phyloP scores from a whole-genome alignment of 2,888 invertebrate genomes.

The Eristalis tenax region DNA sequence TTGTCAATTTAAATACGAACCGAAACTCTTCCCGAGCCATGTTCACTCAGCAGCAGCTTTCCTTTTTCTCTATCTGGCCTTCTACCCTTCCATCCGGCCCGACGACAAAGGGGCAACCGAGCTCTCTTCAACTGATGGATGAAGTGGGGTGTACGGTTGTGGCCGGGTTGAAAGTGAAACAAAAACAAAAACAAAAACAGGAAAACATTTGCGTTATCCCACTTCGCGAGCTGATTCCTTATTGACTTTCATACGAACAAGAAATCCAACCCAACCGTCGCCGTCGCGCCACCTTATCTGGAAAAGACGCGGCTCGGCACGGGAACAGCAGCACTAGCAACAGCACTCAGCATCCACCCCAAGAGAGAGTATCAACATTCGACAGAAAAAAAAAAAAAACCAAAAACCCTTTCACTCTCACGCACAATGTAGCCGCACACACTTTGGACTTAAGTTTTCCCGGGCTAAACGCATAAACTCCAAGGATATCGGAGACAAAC shows the following conservation, averaged over 20 bases:
- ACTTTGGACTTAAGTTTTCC: conserved; percentile 60
- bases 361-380: not conserved
- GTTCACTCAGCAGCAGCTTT: not conserved
- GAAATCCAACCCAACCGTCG: conserved; percentile 24
- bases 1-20: conserved; percentile 66
- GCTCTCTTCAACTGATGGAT: not conserved
- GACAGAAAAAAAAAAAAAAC: conserved; percentile 1
- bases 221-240: conserved; percentile 59
- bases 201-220: conserved; percentile 63
- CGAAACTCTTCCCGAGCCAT: conserved; percentile 13
- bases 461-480: conserved; percentile 63
- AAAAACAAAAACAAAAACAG: conserved; percentile 42
- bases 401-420: conserved; percentile 45
- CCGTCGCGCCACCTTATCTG: not conserved
- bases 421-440: conserved; percentile 34
- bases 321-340: conserved; percentile 4
- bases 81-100: conserved; percentile 9
- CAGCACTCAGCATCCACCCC: not conserved
- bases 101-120: conserved; percentile 53
- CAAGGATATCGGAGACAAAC: conserved; percentile 66
- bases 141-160: not conserved
- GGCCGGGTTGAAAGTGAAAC: conserved; percentile 23
- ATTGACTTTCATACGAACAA: conserved; percentile 52
- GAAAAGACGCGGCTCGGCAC: not conserved
- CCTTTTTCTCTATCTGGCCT: not conserved